Percentiles rank a stretch among this genome's conserved stretches.
These are phyloP conservation scores for Oreocharis arfaki DNA, from an alignment of 2,113 vertebrate species.

Conservation along the genomic window DNA sequence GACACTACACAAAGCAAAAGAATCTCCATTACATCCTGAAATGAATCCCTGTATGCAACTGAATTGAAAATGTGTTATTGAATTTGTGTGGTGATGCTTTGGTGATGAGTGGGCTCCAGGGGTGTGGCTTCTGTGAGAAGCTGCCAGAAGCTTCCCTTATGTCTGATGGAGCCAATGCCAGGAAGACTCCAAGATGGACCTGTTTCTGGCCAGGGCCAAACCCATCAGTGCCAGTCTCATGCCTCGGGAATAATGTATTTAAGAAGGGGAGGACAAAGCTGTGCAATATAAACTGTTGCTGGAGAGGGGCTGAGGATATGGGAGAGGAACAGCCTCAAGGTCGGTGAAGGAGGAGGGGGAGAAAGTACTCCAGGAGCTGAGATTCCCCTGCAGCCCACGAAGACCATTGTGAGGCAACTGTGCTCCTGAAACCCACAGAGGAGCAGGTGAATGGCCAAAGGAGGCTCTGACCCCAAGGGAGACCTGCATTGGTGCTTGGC, in stretches of 20 bases:
- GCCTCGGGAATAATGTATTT: background rate
- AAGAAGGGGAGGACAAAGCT: background rate
- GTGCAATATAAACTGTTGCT: too few relatives aligned
- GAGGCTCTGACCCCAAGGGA: background rate
- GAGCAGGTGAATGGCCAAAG: background rate
- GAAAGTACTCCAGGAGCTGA: background rate
- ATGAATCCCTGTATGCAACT: fast-evolving
- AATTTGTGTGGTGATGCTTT: background rate
- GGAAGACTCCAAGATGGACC: background rate
- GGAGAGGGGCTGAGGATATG: background rate
- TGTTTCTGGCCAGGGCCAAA: background rate
- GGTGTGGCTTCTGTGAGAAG: background rate
- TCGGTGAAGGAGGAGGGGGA: background rate
- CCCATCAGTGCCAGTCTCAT: background rate
- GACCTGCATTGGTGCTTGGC: background rate
- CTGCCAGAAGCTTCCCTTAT: background rate
- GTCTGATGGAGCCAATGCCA: background rate
- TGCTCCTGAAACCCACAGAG: background rate
- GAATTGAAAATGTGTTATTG: background rate
- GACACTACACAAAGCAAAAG: background rate
- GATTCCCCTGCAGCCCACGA: background rate
- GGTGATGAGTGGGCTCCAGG: too few relatives aligned
- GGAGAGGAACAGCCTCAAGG: background rate
- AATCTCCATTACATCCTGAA: background rate
- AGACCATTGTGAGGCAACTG: fast-evolving